Conservation (phyloP, 92 coral and sea anemone species). For the Siderastrea siderea region DNA sequence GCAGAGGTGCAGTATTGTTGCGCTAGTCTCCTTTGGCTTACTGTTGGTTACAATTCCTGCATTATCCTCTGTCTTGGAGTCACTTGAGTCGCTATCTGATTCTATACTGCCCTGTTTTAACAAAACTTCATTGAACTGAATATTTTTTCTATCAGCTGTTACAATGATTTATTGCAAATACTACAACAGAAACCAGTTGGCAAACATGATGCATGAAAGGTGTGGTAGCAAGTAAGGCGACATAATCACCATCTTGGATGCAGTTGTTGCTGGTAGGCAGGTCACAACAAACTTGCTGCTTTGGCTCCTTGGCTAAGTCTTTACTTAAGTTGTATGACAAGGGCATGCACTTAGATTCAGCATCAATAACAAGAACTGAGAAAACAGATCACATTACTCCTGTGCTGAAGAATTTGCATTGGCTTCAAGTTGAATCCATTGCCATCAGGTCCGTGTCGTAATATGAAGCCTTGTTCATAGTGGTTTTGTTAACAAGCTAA, state of each 20-base stretch:
- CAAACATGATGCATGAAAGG: constrained; percentile 41
- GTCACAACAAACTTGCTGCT: constrained; percentile 43
- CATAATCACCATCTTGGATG: constrained; percentile 3
- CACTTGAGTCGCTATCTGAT: constrained; percentile 1
- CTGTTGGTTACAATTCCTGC: not conserved
- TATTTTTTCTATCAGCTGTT: constrained; percentile 1
- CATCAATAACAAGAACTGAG: not conserved
- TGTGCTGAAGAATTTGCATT: no score
- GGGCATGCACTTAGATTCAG: constrained; percentile 42
- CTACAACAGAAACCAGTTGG: not conserved
- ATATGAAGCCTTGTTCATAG: constrained; percentile 35
- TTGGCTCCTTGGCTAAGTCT: constrained; percentile 26
- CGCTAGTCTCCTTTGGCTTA: not conserved
- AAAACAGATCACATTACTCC: no score
- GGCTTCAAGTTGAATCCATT: not conserved
- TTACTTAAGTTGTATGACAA: constrained; percentile 26
- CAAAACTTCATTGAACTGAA: constrained; percentile 24
- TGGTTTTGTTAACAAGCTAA: constrained; percentile 30
- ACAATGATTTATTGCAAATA: no score
- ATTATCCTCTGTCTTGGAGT: not conserved
- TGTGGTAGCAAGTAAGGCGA: constrained; percentile 48
- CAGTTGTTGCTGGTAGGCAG: constrained; percentile 16
- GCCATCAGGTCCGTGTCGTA: constrained; percentile 24
- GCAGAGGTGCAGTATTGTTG: constrained; percentile 3
- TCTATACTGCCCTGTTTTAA: not conserved